phyloP scores from a whole-genome alignment of 2,113 vertebrate genomes.

The Scopus umbretta region DNA sequence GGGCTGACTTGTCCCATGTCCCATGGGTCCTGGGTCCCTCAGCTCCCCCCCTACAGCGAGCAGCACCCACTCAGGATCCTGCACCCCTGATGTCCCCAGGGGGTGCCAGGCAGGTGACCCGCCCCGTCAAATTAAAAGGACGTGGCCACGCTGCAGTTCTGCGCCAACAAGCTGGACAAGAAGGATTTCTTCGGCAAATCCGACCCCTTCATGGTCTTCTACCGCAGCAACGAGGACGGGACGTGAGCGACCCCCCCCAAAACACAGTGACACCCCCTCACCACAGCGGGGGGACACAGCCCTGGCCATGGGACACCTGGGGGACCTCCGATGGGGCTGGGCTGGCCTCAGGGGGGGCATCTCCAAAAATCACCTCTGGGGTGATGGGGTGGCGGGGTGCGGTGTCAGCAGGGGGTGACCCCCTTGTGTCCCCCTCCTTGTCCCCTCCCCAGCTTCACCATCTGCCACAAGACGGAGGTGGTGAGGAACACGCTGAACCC shows the following conservation, averaged over 20 bases:
- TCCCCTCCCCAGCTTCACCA: conserved; percentile 76
- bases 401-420: not conserved
- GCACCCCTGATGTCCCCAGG: no score
- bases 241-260: not conserved
- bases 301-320: not conserved
- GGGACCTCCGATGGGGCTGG: not conserved
- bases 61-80: rapidly evolving
- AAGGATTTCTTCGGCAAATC: conserved; percentile 43
- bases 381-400: not conserved
- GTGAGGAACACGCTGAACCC: conserved; percentile 89
- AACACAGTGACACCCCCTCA: not conserved
- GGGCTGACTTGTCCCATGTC: not conserved
- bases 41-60: no score
- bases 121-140: no score
- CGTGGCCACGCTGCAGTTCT: conserved; percentile 49
- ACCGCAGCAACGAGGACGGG: conserved; percentile 29
- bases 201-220: conserved; percentile 44
- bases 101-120: no score
- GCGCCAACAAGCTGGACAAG: conserved; percentile 31
- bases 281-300: not conserved
- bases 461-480: conserved; percentile 80
- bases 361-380: no score
- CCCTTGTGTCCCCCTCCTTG: not conserved
- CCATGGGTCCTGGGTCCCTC: not conserved
- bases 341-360: not conserved